A percentile compares a stretch with the other conserved stretches of the same genome.
phyloP scores from a whole-genome alignment of 2,797 vertebrate genomes.

The Distichodus sexfasciatus region DNA sequence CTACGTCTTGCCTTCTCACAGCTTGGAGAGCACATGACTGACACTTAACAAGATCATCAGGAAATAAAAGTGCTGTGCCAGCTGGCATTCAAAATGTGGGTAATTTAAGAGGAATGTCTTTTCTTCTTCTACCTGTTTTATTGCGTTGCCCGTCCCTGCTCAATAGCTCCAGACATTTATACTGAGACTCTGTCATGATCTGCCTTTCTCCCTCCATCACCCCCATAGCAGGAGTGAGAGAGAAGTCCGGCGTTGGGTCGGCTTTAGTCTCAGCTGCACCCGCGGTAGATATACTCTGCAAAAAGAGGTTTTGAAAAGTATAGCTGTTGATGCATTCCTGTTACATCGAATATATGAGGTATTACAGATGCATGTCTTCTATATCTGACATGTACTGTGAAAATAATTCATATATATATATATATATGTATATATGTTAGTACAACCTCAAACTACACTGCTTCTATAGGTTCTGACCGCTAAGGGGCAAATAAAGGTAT shows the following conservation, averaged over 20 bases:
- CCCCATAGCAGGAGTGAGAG: constrained; percentile 55
- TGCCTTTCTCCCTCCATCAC: constrained; percentile 51
- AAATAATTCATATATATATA: neutral
- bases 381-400: neutral
- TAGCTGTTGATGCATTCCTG: neutral
- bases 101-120: neutral
- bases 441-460: neutral
- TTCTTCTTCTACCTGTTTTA: constrained; percentile 64
- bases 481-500: neutral
- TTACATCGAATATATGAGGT: neutral
- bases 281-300: constrained; percentile 40
- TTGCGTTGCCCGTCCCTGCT: constrained; percentile 54
- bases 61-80: neutral
- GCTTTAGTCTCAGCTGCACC: constrained; percentile 38
- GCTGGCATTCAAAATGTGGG: neutral
- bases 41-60: neutral
- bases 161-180: constrained; percentile 66
- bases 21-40: neutral
- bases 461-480: neutral
- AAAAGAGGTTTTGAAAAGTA: constrained; percentile 27
- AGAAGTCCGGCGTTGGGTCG: constrained; percentile 53
- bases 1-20: neutral
- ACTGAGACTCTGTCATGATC: constrained; percentile 60
- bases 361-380: neutral
- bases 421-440: too few relatives aligned